Evolutionary conservation across 1,140 invertebrate genomes (phyloP).

Genomic region (Drosophila fuyamai): DNA sequence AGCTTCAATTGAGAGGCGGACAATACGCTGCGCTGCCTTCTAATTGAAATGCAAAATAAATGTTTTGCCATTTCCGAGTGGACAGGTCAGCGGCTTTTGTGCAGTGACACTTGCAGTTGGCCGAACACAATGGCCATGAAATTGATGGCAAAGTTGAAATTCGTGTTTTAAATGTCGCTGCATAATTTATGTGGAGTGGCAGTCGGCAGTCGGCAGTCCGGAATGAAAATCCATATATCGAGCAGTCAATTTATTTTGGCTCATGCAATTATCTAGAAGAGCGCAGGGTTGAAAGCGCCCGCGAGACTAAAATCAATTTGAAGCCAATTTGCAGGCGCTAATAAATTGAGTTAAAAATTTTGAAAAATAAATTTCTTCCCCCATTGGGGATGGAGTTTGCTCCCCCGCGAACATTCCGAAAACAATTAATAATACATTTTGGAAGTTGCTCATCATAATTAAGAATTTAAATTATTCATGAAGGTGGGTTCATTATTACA

Average conservation of each 20-base stretch:
- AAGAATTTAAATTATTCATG: too few relatives aligned
- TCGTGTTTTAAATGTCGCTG: conserved; percentile 70
- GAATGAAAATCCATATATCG: conserved; percentile 52
- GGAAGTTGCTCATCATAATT: too few relatives aligned
- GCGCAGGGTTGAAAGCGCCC: conserved; percentile 2
- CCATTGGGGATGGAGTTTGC: not conserved
- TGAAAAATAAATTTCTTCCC: conserved; percentile 53
- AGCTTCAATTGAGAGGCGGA: conserved; percentile 9
- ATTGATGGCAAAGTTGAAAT: conserved; percentile 61
- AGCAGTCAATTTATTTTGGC: conserved; percentile 54
- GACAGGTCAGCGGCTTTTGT: conserved; percentile 49
- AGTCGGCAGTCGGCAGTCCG: conserved; percentile 2
- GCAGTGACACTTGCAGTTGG: conserved; percentile 47
- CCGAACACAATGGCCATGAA: conserved; percentile 58
- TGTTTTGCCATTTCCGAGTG: conserved; percentile 65
- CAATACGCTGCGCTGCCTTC: conserved; percentile 26
- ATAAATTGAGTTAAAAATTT: conserved; percentile 81
- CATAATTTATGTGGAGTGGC: conserved; percentile 39
- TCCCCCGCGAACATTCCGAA: not conserved
- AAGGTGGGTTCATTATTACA: too few relatives aligned
- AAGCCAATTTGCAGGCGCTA: conserved; percentile 72
- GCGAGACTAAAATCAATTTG: conserved; percentile 66
- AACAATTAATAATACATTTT: not conserved
- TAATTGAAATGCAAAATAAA: conserved; percentile 64
- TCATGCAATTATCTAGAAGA: conserved; percentile 40